Base-by-base conservation (phyloP, 2,797 vertebrate genomes). In the Enteromius unitaeniatus region DNA sequence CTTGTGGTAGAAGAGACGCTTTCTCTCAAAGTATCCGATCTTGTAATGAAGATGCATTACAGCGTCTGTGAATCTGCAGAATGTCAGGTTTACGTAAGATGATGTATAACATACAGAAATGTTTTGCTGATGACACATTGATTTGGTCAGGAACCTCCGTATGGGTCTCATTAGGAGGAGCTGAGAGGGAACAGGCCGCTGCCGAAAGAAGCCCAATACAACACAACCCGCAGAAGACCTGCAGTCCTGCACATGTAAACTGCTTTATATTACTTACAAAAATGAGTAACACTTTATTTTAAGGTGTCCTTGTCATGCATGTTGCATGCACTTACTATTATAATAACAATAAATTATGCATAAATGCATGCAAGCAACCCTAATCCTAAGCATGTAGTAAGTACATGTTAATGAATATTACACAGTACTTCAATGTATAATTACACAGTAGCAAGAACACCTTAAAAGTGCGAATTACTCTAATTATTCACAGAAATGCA, bases 131-230 rank as follows among this genome's bases (percentile, higher is more conserved):
- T 76, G 80, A 78, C 53, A 70, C 40, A 40, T 9, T 45, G 17
- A 34, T 68, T 62, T 78, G 62, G 79, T 81, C 77, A 78, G 49
- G 49, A 80, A n/a, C 23, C 26, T 82, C 64, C 87, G 85, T 60
- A 53, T 84, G 84, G 87, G 37, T 79, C 69, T 76, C 47, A 76
- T 88, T 87, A 78, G 74, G 19, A 82, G 72, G 75, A 82, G 75
- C 74, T 60, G 34, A 37, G 5, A 64, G 31, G 3, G 60, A 42
- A 34, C 28, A 45, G 19, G 3, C 17, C 42, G 23, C 49, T 58
- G 78, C 49, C 21, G 51, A 28, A 42, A 68, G 42, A 67, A 37
- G 6, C 28, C 23, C 45, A 67, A 53, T 11, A 37, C 2, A 45
- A 4, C 14, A 42, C 2, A 31, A 3, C 70, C 15, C 19, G 5